phyloP scores from a whole-genome alignment of 2,888 invertebrate genomes.

The Melikaiella ostensackeni region DNA sequence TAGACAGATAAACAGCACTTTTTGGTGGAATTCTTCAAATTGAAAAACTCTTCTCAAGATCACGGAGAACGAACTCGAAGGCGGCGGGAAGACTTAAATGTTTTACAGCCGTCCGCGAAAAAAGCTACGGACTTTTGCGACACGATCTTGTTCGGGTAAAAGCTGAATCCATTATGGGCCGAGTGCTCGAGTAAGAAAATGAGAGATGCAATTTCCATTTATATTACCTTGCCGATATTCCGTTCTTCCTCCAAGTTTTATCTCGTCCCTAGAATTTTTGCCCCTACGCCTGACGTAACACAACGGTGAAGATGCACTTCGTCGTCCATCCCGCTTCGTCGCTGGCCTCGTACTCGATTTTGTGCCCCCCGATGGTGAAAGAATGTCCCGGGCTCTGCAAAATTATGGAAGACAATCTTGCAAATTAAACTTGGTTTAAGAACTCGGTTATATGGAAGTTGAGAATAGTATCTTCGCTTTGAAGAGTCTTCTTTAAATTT shows the following conservation, averaged over 20 bases:
- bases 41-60: not conserved
- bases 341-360: constrained; percentile 77
- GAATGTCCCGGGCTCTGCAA: constrained; percentile 76
- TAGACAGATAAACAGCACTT: not conserved
- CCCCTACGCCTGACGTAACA: constrained; percentile 64
- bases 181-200: constrained; percentile 49
- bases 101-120: constrained; percentile 29
- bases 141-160: constrained; percentile 47
- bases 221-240: constrained; percentile 67
- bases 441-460: not conserved
- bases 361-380: constrained; percentile 77
- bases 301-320: constrained; percentile 77
- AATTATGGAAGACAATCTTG: constrained; percentile 42
- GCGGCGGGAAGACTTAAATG: constrained; percentile 30
- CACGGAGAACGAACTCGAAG: not conserved
- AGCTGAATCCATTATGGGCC: constrained; percentile 61
- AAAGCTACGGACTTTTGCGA: constrained; percentile 33
- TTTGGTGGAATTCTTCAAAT: not conserved
- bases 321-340: constrained; percentile 78
- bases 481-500: not conserved
- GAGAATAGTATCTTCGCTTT: not conserved
- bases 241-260: constrained; percentile 55
- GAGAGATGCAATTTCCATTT: constrained; percentile 69
- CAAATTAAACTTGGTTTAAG: constrained; percentile 11
- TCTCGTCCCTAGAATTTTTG: constrained; percentile 51